Conservation (phyloP, 2,113 vertebrate species). For the Morone saxatilis region DNA sequence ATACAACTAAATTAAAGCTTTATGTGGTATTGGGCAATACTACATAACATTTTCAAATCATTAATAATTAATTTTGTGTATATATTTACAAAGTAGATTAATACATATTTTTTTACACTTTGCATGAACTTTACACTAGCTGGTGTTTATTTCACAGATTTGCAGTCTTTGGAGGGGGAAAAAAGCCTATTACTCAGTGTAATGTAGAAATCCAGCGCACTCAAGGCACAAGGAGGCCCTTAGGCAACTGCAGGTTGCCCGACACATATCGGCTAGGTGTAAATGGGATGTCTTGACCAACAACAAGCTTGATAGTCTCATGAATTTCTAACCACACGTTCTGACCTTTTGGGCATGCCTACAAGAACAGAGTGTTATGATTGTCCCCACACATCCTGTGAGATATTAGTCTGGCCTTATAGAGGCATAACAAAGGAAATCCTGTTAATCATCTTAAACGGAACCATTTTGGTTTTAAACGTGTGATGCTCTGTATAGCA, state of each 20-base stretch:
- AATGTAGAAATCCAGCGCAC: slow-evolving; percentile 35
- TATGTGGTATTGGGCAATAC: not conserved
- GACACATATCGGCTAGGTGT: slow-evolving; percentile 34
- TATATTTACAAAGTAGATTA: slow-evolving; percentile 16
- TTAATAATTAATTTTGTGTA: slow-evolving; percentile 30
- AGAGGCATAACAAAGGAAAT: slow-evolving; percentile 17
- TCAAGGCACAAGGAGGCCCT: slow-evolving; percentile 29
- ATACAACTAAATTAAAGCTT: not conserved
- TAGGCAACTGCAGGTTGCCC: slow-evolving; percentile 21
- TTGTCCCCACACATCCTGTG: slow-evolving; percentile 16
- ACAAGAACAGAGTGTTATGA: slow-evolving; percentile 30
- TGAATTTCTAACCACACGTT: slow-evolving; percentile 57
- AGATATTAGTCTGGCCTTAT: slow-evolving; percentile 26
- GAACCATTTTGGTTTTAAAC: not conserved
- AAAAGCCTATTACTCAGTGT: not conserved
- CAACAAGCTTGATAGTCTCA: slow-evolving; percentile 55
- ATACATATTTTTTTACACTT: slow-evolving; percentile 7
- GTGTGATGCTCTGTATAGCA: not conserved
- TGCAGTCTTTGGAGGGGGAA: not conserved
- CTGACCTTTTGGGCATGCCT: slow-evolving; percentile 44
- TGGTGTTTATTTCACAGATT: slow-evolving; percentile 16
- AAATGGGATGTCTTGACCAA: slow-evolving; percentile 57
- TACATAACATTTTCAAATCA: not conserved
- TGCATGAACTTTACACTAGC: not conserved
- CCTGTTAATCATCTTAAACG: not conserved